Evolutionary conservation across 2,797 vertebrate species (phyloP).

Genomic region (Natrix natrix): DNA sequence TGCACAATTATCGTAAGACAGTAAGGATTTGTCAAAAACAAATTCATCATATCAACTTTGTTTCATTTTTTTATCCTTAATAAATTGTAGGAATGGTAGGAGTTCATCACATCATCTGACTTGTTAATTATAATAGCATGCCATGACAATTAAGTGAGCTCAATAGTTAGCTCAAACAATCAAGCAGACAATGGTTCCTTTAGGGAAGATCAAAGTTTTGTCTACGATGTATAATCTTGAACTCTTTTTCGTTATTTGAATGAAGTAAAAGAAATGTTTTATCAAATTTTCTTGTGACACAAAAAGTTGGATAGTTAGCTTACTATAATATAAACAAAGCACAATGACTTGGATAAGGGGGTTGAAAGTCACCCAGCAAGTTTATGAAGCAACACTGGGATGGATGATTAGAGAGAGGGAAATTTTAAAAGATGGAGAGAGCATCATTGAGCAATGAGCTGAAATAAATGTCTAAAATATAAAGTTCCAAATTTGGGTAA

Average conservation of each 20-base stretch:
- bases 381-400: background rate
- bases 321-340: background rate
- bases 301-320: background rate
- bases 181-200: background rate
- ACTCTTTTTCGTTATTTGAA: background rate
- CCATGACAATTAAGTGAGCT: background rate
- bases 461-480: background rate
- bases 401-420: background rate
- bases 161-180: background rate
- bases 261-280: background rate
- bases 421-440: too few relatives aligned
- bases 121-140: background rate
- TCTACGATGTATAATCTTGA: background rate
- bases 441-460: background rate
- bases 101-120: background rate
- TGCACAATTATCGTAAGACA: background rate
- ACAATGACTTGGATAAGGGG: background rate
- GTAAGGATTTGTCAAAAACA: background rate
- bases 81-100: background rate
- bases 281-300: background rate
- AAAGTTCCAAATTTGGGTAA: background rate
- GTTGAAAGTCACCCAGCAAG: background rate
- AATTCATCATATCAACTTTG: background rate
- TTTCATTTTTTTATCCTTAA: background rate
- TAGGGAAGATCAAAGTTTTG: background rate